phyloP scores from a whole-genome alignment of 2,888 invertebrate genomes.

The Schizotus pectinicornis region DNA sequence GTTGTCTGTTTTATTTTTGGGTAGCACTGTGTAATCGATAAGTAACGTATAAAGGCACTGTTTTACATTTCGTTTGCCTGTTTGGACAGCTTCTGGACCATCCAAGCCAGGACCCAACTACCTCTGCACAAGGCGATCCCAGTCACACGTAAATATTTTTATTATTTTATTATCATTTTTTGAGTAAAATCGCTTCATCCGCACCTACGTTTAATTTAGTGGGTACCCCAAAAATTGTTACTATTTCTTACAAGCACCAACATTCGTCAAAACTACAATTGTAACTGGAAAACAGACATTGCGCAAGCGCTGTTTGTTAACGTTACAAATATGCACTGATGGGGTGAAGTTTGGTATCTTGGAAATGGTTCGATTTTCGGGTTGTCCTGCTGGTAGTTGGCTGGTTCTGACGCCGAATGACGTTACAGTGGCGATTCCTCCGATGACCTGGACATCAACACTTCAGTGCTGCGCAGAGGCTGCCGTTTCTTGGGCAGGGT shows the following conservation, averaged over 20 bases:
- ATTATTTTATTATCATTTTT: slow-evolving; percentile 39
- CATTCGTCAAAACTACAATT: no score
- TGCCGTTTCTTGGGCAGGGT: slow-evolving; percentile 89
- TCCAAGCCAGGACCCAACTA: slow-evolving; percentile 63
- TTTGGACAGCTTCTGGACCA: slow-evolving; percentile 74
- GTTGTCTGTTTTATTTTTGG: slow-evolving; percentile 41
- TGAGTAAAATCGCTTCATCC: slow-evolving; percentile 8
- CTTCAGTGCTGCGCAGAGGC: slow-evolving; percentile 73
- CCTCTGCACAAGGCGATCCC: slow-evolving; percentile 63
- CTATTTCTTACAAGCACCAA: not conserved
- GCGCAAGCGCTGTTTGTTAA: no score
- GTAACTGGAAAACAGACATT: no score
- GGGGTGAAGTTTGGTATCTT: not conserved
- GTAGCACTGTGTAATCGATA: slow-evolving; percentile 43
- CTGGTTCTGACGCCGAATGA: no score
- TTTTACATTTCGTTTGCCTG: slow-evolving; percentile 64
- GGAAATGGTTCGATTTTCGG: not conserved
- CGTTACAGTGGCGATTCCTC: slow-evolving; percentile 47
- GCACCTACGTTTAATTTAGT: slow-evolving; percentile 8
- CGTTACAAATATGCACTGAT: not conserved
- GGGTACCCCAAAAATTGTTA: not conserved
- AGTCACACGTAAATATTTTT: slow-evolving; percentile 68
- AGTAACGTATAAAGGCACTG: slow-evolving; percentile 47
- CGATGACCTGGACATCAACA: slow-evolving; percentile 61
- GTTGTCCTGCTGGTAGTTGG: slow-evolving; percentile 26